A percentile compares a stretch with the other conserved stretches of the same genome.
phyloP scores from a whole-genome alignment of 2,797 vertebrate species.

The Rhinophrynus dorsalis region DNA sequence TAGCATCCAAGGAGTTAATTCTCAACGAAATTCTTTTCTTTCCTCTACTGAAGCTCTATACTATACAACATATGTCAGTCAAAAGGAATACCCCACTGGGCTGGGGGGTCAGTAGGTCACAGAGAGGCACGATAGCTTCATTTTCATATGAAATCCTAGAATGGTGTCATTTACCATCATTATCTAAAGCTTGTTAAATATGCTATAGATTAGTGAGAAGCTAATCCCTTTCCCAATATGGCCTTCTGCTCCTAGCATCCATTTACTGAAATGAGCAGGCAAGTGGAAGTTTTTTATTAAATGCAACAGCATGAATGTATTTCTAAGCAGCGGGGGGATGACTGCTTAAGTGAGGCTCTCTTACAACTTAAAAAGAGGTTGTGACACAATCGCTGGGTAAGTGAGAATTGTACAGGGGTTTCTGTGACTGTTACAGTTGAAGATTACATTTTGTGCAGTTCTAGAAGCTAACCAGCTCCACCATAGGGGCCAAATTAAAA shows the following conservation, averaged over 20 bases:
- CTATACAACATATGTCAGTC: constrained; percentile 1
- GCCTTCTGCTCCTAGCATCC: not conserved
- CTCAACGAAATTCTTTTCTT: not conserved
- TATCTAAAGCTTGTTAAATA: constrained; percentile 4
- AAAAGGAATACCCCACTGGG: not conserved
- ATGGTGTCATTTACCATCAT: constrained; percentile 1
- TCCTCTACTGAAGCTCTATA: not conserved
- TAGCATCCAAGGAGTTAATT: no score
- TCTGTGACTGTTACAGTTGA: no score
- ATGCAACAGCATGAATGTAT: not conserved
- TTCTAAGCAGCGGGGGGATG: not conserved
- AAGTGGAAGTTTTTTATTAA: not conserved
- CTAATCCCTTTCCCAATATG: not conserved
- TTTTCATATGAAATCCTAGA: constrained; percentile 18
- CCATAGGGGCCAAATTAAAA: no score
- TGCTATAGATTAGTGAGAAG: not conserved
- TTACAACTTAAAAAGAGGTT: no score
- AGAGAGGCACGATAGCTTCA: constrained; percentile 3
- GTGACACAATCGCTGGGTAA: no score
- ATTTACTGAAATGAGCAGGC: no score
- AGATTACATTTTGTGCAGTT: no score
- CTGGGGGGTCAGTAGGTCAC: constrained; percentile 23
- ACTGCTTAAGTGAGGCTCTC: no score
- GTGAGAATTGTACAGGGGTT: no score
- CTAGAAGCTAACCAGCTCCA: no score